Conservation (phyloP, 2,797 vertebrate species). For the Lithobates sylvaticus region DNA sequence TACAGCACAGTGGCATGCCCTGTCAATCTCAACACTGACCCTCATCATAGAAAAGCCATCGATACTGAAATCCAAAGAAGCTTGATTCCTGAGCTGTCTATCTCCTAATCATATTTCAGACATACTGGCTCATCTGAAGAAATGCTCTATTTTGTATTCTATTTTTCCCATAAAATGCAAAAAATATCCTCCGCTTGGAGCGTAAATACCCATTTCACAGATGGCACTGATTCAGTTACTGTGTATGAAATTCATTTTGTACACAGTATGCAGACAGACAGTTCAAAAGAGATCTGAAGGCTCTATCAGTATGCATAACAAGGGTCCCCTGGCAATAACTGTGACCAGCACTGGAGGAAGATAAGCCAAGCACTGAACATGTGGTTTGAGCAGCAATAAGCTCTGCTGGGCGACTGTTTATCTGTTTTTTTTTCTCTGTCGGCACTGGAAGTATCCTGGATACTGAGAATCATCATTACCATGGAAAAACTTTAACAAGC, state of each 20-base stretch:
- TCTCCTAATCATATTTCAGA: neutral
- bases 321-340: slow-evolving; percentile 59
- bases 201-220: slow-evolving; percentile 57
- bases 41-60: neutral
- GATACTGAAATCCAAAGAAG: neutral
- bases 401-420: slow-evolving; percentile 22
- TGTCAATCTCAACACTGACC: neutral
- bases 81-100: slow-evolving; percentile 16
- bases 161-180: slow-evolving; percentile 55
- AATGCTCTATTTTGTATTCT: slow-evolving; percentile 45
- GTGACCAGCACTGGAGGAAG: slow-evolving; percentile 57
- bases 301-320: slow-evolving; percentile 57
- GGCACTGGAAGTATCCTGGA: slow-evolving; percentile 10
- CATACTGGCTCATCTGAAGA: slow-evolving; percentile 14
- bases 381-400: slow-evolving; percentile 40
- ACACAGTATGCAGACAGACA: slow-evolving; percentile 51
- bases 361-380: slow-evolving; percentile 60
- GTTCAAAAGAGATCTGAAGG: slow-evolving; percentile 66
- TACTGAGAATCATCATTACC: neutral
- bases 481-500: neutral
- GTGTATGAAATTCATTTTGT: slow-evolving; percentile 41
- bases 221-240: slow-evolving; percentile 58
- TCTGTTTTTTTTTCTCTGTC: slow-evolving; percentile 12
- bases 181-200: slow-evolving; percentile 50
- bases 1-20: neutral